A percentile compares a stretch with the other conserved stretches of the same genome.
phyloP scores from a whole-genome alignment of 1,140 invertebrate genomes.

The Zaprionus nigranus region DNA sequence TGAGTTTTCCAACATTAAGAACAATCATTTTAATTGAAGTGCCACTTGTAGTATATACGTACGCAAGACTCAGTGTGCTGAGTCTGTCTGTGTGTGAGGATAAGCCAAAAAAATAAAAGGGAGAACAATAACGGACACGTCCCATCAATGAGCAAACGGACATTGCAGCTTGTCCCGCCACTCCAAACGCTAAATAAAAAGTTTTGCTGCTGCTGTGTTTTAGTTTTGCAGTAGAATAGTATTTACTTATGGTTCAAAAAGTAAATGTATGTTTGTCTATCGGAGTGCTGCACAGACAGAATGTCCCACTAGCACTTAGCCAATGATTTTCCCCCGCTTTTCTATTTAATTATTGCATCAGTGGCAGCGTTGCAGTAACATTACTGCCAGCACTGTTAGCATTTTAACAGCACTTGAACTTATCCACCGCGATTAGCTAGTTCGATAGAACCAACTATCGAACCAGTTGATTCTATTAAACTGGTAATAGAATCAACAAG shows the following conservation, averaged over 20 bases:
- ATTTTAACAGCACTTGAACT: background rate
- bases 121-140: constrained; percentile 37
- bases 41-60: constrained; percentile 55
- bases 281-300: background rate
- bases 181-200: constrained; percentile 57
- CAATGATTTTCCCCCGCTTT: background rate
- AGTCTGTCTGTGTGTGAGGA: background rate
- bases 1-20: constrained; percentile 61
- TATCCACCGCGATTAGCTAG: background rate
- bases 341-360: background rate
- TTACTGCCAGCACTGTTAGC: background rate
- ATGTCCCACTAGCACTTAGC: background rate
- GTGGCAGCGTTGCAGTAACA: background rate
- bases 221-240: constrained; percentile 46
- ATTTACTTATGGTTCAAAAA: constrained; percentile 40
- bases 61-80: background rate
- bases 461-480: no score
- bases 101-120: constrained; percentile 39
- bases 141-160: constrained; percentile 21
- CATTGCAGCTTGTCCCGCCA: constrained; percentile 6
- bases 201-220: constrained; percentile 44
- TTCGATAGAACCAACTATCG: no score
- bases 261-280: constrained; percentile 5
- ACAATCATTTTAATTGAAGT: constrained; percentile 82
- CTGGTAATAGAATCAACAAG: background rate